Percentiles rank a stretch among this genome's conserved stretches.
Conservation (phyloP, 2,113 vertebrate genomes). For the Centropus unirufus region DNA sequence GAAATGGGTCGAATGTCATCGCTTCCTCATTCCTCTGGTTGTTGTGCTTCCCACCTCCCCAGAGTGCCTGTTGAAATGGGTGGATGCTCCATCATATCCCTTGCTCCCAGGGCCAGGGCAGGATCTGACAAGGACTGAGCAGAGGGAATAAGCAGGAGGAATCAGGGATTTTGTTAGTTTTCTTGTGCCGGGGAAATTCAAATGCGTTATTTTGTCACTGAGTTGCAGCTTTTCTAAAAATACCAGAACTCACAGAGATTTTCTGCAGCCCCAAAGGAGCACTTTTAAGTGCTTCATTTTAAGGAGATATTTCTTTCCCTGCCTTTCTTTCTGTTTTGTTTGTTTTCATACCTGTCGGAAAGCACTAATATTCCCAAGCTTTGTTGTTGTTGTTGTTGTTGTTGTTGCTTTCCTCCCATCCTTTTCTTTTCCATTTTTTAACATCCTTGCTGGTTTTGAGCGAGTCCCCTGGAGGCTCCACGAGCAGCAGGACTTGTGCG, state of each 20-base stretch:
- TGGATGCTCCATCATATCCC: rapidly evolving
- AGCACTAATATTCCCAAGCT: conserved; percentile 16
- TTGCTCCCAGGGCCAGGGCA: background rate
- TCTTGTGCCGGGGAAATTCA: background rate
- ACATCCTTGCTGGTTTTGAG: background rate
- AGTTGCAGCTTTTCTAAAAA: conserved; percentile 31
- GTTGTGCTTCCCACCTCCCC: background rate
- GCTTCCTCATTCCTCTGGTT: background rate
- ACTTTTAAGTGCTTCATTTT: conserved; percentile 46
- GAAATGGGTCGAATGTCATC: rapidly evolving
- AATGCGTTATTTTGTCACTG: conserved; percentile 35
- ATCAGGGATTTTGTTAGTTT: rapidly evolving
- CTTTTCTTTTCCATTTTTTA: background rate
- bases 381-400: background rate
- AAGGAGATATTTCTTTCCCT: conserved; percentile 1
- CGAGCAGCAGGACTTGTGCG: background rate
- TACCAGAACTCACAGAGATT: conserved; percentile 6
- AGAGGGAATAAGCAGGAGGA: background rate
- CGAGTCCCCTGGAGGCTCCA: background rate
- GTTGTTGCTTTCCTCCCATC: conserved; percentile 43
- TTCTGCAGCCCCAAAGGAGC: conserved; percentile 57
- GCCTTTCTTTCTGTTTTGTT: background rate
- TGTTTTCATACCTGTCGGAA: conserved; percentile 64
- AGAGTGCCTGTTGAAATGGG: rapidly evolving
- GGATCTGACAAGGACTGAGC: background rate